Conservation (phyloP, 2,113 vertebrate species). For the Apteryx owenii region DNA sequence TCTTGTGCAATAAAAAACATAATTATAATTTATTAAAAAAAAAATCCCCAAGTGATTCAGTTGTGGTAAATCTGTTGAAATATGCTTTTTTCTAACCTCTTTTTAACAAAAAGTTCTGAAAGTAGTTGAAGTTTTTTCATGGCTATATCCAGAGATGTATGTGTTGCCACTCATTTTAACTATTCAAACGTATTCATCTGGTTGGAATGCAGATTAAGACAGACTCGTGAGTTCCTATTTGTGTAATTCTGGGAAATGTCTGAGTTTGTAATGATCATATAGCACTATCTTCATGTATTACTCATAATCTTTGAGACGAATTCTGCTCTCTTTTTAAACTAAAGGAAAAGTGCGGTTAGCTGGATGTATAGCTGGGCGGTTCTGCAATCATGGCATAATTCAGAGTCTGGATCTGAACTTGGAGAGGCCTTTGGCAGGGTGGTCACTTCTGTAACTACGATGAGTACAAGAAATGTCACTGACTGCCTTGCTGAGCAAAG, state of each 20-base stretch:
- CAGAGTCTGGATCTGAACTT: background rate
- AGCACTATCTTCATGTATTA: background rate
- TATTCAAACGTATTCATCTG: background rate
- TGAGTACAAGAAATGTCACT: accelerated
- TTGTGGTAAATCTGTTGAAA: background rate
- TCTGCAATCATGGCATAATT: background rate
- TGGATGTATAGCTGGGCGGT: background rate
- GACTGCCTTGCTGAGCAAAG: background rate
- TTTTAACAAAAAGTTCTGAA: background rate
- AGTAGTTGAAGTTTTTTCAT: background rate
- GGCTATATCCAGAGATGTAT: background rate
- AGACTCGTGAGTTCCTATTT: background rate
- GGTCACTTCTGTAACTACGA: background rate
- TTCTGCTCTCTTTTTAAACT: background rate
- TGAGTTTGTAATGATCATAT: background rate
- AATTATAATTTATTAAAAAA: background rate
- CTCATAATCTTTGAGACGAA: background rate
- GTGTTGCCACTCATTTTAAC: background rate
- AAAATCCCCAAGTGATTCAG: background rate
- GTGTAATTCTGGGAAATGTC: background rate
- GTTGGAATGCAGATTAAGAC: background rate
- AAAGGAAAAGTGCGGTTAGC: background rate
- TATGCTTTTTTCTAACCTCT: accelerated
- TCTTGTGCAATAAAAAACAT: background rate
- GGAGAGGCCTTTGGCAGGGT: background rate